A percentile compares a stretch with the other conserved stretches of the same genome.
phyloP scores from a whole-genome alignment of 2,113 vertebrate species.

The Semicossyphus pulcher region DNA sequence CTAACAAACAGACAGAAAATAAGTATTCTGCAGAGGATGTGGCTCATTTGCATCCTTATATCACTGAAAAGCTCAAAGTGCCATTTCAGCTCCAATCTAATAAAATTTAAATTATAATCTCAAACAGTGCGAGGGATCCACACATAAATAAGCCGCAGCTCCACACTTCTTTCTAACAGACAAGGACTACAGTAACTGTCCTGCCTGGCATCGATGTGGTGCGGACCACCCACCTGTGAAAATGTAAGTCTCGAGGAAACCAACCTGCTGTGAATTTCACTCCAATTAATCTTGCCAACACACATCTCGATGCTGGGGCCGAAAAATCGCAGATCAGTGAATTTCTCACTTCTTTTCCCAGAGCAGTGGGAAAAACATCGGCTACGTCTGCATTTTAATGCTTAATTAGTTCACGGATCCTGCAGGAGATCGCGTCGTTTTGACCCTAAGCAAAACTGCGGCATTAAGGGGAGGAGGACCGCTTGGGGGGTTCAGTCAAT shows the following conservation, averaged over 20 bases:
- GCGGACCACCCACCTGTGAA: slow-evolving; percentile 20
- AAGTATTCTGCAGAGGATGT: background rate
- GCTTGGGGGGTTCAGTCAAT: slow-evolving; percentile 29
- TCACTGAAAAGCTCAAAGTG: background rate
- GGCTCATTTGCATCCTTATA: background rate
- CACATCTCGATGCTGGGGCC: background rate
- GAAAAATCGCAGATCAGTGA: slow-evolving; percentile 32
- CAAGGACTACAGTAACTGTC: background rate
- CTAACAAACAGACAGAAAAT: slow-evolving; percentile 25
- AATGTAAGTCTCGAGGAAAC: slow-evolving; percentile 3
- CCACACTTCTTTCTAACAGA: background rate
- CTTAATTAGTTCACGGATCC: slow-evolving; percentile 31
- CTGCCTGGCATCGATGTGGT: too few species aligned
- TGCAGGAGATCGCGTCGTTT: slow-evolving; percentile 23
- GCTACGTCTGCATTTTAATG: slow-evolving; percentile 3
- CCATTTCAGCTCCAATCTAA: background rate
- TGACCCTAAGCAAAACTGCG: slow-evolving; percentile 14
- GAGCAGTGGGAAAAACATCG: background rate
- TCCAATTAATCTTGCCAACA: slow-evolving; percentile 27
- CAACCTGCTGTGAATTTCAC: slow-evolving; percentile 19
- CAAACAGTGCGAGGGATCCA: background rate
- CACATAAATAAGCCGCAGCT: background rate
- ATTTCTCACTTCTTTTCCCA: slow-evolving; percentile 28
- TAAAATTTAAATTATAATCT: background rate
- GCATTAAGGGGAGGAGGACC: background rate